Conservation (phyloP, 2,113 vertebrate species). For the Mastomys natalensis region DNA sequence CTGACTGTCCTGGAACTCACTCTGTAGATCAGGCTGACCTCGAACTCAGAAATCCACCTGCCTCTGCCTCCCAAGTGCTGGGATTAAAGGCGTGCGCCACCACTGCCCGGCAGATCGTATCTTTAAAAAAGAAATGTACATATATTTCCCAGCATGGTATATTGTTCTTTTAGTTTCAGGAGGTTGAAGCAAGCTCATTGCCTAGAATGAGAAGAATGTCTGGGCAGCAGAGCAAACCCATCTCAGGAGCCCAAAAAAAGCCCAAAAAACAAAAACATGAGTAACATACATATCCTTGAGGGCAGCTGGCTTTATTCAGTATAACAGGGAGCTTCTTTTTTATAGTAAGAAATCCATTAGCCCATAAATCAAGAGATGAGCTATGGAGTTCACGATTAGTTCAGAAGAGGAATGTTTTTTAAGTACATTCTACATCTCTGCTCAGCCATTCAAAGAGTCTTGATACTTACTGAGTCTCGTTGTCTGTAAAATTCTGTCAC, state of each 20-base stretch:
- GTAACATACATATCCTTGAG: neutral
- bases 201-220: neutral
- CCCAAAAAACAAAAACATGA: neutral
- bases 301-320: conserved; percentile 22
- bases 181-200: neutral
- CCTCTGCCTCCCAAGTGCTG: too few species aligned
- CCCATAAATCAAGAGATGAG: neutral
- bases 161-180: neutral
- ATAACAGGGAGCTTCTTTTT: neutral
- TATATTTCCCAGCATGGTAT: neutral
- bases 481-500: neutral
- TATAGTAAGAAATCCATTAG: neutral
- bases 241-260: neutral
- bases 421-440: neutral
- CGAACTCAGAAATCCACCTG: too few species aligned
- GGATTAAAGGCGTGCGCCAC: too few species aligned
- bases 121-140: neutral
- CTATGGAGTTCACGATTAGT: neutral
- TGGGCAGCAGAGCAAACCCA: neutral
- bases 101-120: too few species aligned
- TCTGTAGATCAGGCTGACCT: too few species aligned
- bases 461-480: neutral
- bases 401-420: conserved; percentile 45
- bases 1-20: too few species aligned
- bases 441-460: conserved; percentile 26